Conservation (phyloP, 2,888 invertebrate species). For the Athripsodes cinereus region DNA sequence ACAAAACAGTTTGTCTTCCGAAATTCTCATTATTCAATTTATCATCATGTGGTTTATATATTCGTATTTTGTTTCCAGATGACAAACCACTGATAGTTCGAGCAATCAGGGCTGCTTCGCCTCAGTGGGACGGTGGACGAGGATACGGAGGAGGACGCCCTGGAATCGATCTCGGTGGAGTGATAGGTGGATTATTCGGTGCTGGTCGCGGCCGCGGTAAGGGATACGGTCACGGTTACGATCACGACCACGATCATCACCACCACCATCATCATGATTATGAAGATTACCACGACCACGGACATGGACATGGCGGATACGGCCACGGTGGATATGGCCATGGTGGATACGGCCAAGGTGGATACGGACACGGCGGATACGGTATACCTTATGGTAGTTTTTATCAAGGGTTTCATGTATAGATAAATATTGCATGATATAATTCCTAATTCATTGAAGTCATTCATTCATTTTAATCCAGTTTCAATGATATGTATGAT, state of each 20-base stretch:
- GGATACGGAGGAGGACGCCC: background rate
- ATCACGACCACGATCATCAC: background rate
- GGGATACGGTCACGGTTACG: background rate
- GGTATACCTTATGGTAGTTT: too few relatives aligned
- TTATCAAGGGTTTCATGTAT: too few relatives aligned
- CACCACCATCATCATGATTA: background rate
- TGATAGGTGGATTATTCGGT: background rate
- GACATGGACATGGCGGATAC: background rate
- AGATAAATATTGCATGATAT: too few relatives aligned
- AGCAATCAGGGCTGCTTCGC: background rate
- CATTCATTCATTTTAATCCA: too few relatives aligned
- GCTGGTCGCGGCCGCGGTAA: background rate
- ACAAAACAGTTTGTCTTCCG: too few relatives aligned
- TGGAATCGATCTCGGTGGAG: background rate
- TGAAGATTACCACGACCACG: background rate
- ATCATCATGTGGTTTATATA: too few relatives aligned
- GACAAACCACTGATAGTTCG: background rate
- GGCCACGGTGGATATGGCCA: constrained; percentile 1
- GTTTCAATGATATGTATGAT: too few relatives aligned
- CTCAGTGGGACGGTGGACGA: background rate
- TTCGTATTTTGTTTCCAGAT: background rate
- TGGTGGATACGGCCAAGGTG: background rate
- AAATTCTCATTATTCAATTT: too few relatives aligned
- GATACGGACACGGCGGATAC: background rate
- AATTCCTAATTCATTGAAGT: too few relatives aligned